Base-by-base conservation (phyloP, 2,113 vertebrate genomes). In the Reinhardtius hippoglossoides region DNA sequence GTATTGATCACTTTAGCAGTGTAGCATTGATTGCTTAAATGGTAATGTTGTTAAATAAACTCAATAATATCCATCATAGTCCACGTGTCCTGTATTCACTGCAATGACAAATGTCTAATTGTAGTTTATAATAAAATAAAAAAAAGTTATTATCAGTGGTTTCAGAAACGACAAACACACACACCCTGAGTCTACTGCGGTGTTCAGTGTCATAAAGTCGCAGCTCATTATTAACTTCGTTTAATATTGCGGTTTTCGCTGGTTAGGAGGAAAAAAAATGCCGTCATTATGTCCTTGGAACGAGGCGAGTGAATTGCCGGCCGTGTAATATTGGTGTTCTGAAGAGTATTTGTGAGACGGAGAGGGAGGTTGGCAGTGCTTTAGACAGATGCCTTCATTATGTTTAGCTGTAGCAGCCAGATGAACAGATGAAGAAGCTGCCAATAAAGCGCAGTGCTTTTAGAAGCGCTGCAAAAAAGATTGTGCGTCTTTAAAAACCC, bases 1-100 rank as follows among this genome's bases (percentile, higher is more conserved):
- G 59, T 48, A 77, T 70, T 37, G 80, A 90, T 81, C 5, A 1
- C 31, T 48, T 15, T 50, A 57, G 74, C 21, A 40, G 20, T 27
- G 13, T 15, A 1, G 50, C 74, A 78, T 84, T 26, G 60, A 84
- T 59, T 23, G 1, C 56, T 55, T 75, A 31, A 42, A 10, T 74
- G 52, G n/a, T 52, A 23, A 14, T 31, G 2, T 46, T 71, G 58
- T 52, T 72, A 59, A 75, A 26, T 15, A 42, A 76, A 56, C 27
- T 40, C 13, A 12, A 23, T 5, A 21, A 48, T 63, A 82, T 84
- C 54, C 48, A 63, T 85, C 58, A 50, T n/a, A 3, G 44, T 56
- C 20, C 42, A 23, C 10, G 44, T 7, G 2, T 57, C n/a, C 15
- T 42, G 13, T 48, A 37, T 31, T 18, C 5, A 46, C 12, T 27